These are phyloP conservation scores for Lasioglossum calceatum DNA, from an alignment of 2,888 invertebrate genomes.

Conservation along the genomic window DNA sequence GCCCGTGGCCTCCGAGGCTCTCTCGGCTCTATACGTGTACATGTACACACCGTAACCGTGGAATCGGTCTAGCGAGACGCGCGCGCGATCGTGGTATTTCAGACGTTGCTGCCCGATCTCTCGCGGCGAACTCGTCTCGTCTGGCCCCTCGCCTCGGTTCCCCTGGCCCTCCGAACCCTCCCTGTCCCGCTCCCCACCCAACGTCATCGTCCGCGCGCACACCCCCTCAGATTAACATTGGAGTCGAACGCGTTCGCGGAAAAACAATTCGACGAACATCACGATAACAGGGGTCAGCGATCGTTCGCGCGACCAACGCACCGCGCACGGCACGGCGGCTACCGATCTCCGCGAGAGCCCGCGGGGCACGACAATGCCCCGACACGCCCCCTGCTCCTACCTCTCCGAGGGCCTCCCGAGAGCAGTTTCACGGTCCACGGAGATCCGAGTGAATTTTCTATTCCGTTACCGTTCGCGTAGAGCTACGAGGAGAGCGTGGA, in stretches of 20 bases:
- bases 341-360: constrained; percentile 18
- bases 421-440: background rate
- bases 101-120: constrained; percentile 14
- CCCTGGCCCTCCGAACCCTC: background rate
- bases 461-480: constrained; percentile 7
- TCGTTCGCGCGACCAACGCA: constrained; percentile 32
- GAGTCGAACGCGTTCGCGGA: constrained; percentile 49
- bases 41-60: constrained; percentile 35
- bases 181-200: background rate
- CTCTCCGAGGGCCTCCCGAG: too few species aligned
- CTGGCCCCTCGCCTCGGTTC: background rate
- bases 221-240: constrained; percentile 26
- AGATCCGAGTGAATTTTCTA: constrained; percentile 1
- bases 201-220: constrained; percentile 15
- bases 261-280: constrained; percentile 49
- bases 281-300: constrained; percentile 58
- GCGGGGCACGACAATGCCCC: constrained; percentile 28
- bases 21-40: constrained; percentile 18
- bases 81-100: constrained; percentile 39
- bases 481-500: constrained; percentile 6
- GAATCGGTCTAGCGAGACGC: constrained; percentile 53
- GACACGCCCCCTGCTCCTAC: constrained; percentile 16
- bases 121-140: background rate
- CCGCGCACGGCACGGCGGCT: background rate
- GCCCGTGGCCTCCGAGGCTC: constrained; percentile 57